A percentile compares a stretch with the other conserved stretches of the same genome.
Evolutionary conservation across 2,888 invertebrate genomes (phyloP).

Genomic region (Tetranychus truncatus): DNA sequence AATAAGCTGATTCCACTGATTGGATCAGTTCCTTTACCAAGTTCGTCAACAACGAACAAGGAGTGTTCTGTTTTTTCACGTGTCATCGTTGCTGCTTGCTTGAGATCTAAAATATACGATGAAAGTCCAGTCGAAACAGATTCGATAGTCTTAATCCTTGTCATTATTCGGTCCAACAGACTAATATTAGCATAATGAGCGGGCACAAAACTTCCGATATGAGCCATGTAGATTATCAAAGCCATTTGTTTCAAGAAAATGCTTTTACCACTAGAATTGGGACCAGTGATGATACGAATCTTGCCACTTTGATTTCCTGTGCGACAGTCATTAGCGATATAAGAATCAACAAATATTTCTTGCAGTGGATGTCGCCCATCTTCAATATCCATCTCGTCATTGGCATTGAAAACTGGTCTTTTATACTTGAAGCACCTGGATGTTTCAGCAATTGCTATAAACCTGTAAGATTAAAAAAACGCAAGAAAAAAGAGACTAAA

Average conservation of each 20-base stretch:
- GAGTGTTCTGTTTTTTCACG: constrained; percentile 46
- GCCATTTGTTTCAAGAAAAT: constrained; percentile 66
- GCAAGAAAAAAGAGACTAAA: neutral
- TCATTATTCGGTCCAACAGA: constrained; percentile 51
- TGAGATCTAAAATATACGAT: constrained; percentile 63
- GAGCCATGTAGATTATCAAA: constrained; percentile 61
- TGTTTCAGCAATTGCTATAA: constrained; percentile 47
- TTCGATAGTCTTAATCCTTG: constrained; percentile 55
- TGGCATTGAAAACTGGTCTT: constrained; percentile 42
- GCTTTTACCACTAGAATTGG: constrained; percentile 80
- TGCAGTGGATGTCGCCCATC: constrained; percentile 57
- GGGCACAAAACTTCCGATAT: constrained; percentile 74
- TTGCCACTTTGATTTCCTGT: constrained; percentile 39
- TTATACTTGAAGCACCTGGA: constrained; percentile 47
- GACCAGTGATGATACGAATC: constrained; percentile 65
- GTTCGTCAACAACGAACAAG: constrained; percentile 66
- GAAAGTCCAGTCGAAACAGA: constrained; percentile 60
- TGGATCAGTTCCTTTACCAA: constrained; percentile 58
- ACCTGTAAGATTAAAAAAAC: constrained; percentile 29
- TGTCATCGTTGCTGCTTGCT: constrained; percentile 57
- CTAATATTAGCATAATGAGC: constrained; percentile 44
- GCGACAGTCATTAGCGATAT: constrained; percentile 52
- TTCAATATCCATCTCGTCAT: constrained; percentile 43
- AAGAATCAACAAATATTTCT: constrained; percentile 43
- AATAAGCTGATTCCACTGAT: constrained; percentile 56